These are phyloP conservation scores for Papilio xuthus DNA, from an alignment of 1,140 invertebrate genomes.

Conservation along the genomic window DNA sequence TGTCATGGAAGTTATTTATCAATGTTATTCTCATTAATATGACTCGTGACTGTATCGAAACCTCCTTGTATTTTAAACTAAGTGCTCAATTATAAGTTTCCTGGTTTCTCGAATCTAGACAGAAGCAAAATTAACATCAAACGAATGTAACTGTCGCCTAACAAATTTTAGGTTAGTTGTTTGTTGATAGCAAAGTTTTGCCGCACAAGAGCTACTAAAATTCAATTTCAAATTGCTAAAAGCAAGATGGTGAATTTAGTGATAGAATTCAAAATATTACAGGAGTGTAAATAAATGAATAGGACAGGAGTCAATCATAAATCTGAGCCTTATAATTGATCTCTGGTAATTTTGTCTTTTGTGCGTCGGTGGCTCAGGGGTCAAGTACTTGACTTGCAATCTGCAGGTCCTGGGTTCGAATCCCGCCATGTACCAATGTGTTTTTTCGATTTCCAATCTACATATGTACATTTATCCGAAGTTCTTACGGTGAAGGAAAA, in stretches of 20 bases:
- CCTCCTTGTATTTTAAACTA: background rate
- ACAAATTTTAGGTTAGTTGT: background rate
- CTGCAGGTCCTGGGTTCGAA: too few relatives aligned
- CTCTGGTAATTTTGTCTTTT: too few relatives aligned
- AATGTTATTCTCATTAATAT: too few relatives aligned
- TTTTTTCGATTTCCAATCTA: too few relatives aligned
- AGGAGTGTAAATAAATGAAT: background rate
- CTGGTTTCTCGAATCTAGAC: background rate
- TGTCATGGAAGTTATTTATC: too few relatives aligned
- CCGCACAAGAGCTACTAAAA: background rate
- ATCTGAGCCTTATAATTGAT: too few relatives aligned
- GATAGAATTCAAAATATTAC: background rate
- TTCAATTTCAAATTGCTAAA: slow-evolving; percentile 13
- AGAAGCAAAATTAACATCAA: slow-evolving; percentile 13
- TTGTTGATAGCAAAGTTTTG: background rate
- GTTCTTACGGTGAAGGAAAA: too few relatives aligned
- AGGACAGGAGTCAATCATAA: background rate
- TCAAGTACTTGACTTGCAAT: too few relatives aligned
- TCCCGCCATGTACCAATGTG: too few relatives aligned
- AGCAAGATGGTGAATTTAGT: background rate
- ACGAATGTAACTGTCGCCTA: slow-evolving; percentile 13
- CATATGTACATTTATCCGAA: too few relatives aligned
- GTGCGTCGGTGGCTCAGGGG: too few relatives aligned
- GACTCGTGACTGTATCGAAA: background rate
- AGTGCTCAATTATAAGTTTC: background rate